phyloP scores from a whole-genome alignment of 2,888 invertebrate genomes.

The Euclidia mi region DNA sequence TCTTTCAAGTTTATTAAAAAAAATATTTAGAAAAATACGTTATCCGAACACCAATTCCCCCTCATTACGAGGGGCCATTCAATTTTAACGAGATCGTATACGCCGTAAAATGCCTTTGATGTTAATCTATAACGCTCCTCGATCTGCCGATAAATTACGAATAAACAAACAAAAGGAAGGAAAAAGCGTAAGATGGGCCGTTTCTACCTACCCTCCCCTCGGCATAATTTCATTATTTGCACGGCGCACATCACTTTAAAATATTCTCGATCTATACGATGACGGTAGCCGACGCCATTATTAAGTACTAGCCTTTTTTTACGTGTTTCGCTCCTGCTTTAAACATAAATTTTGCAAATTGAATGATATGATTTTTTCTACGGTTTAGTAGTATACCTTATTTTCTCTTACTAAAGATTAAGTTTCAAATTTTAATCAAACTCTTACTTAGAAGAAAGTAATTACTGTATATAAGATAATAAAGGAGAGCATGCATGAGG shows the following conservation, averaged over 20 bases:
- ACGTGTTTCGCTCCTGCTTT: conserved; percentile 37
- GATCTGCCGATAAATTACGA: conserved; percentile 84
- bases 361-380: conserved; percentile 6
- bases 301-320: conserved; percentile 42
- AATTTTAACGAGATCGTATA: conserved; percentile 77
- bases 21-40: conserved; percentile 45
- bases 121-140: conserved; percentile 80
- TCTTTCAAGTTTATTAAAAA: conserved; percentile 48
- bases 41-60: conserved; percentile 59
- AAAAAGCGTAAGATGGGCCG: conserved; percentile 63
- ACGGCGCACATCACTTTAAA: conserved; percentile 70
- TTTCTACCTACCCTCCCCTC: conserved; percentile 48
- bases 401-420: too few species aligned
- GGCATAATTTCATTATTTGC: conserved; percentile 82
- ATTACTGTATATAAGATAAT: too few species aligned
- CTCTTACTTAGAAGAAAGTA: too few species aligned
- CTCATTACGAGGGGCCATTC: conserved; percentile 68
- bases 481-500: too few species aligned
- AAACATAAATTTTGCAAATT: conserved; percentile 9
- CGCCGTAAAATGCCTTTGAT: conserved; percentile 76
- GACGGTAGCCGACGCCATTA: conserved; percentile 40
- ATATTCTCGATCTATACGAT: conserved; percentile 69
- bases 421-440: too few species aligned
- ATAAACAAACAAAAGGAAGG: conserved; percentile 80
- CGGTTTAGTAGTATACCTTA: background rate